Evolutionary conservation across 2,797 vertebrate genomes (phyloP).

Genomic region (Bovichtus diacanthus): DNA sequence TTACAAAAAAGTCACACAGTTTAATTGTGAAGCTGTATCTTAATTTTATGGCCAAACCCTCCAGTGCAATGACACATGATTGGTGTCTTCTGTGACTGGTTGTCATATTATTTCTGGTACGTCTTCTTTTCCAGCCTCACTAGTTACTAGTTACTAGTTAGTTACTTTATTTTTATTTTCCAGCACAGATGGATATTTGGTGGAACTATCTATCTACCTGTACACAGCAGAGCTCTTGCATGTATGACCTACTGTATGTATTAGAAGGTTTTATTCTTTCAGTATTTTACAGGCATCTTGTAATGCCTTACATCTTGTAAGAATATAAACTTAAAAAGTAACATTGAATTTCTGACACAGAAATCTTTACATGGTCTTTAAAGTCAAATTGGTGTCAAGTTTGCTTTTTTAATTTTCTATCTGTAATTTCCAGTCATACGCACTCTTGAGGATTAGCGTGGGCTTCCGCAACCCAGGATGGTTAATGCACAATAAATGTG

Average conservation of each 20-base stretch:
- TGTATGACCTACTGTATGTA: not conserved
- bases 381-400: not conserved
- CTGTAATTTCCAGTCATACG: not conserved
- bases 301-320: not conserved
- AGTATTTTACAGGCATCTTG: not conserved
- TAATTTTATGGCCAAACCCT: not conserved
- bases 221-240: not conserved
- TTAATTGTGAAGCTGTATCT: not conserved
- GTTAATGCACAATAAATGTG: conserved; percentile 21
- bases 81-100: not conserved
- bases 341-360: not conserved
- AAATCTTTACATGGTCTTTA: not conserved
- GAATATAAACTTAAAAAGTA: not conserved
- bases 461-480: not conserved
- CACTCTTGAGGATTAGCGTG: not conserved
- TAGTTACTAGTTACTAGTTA: too few relatives aligned
- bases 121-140: not conserved
- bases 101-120: not conserved
- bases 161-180: not conserved
- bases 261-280: not conserved
- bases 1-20: not conserved
- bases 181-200: not conserved
- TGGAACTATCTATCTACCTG: not conserved
- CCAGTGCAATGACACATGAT: not conserved
- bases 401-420: not conserved